Conservation (phyloP, 2,113 vertebrate species). For the Podarcis muralis region DNA sequence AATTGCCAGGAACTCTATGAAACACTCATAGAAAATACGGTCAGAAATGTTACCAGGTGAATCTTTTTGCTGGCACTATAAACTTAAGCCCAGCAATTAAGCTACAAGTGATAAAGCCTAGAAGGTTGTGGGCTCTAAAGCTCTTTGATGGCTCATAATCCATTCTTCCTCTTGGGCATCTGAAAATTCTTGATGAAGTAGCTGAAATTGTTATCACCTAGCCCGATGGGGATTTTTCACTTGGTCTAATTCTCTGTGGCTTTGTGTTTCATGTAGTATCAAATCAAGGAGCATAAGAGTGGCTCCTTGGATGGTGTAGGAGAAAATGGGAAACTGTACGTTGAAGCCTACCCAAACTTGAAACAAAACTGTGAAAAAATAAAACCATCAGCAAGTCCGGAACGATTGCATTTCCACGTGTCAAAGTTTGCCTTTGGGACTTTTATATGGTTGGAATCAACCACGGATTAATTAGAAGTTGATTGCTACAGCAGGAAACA, state of each 20-base stretch:
- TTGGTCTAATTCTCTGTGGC: conserved; percentile 14
- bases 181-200: conserved; percentile 28
- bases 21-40: background rate
- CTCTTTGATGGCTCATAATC: conserved; percentile 23
- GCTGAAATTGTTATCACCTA: conserved; percentile 33
- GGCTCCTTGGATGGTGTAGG: background rate
- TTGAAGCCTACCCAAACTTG: background rate
- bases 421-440: background rate
- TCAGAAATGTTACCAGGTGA: background rate
- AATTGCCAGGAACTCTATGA: background rate
- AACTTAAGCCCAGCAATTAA: conserved; percentile 35
- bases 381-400: background rate
- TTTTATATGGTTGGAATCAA: background rate
- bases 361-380: background rate
- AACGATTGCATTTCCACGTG: background rate
- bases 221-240: background rate
- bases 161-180: background rate
- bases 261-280: conserved; percentile 21
- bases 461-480: background rate
- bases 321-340: background rate
- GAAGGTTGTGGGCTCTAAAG: conserved; percentile 16
- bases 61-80: background rate
- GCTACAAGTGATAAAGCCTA: conserved; percentile 9
- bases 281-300: background rate
- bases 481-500: background rate